Percentiles rank a stretch among this genome's conserved stretches.
Conservation (phyloP, 2,797 vertebrate species). For the Rhincodon typus region DNA sequence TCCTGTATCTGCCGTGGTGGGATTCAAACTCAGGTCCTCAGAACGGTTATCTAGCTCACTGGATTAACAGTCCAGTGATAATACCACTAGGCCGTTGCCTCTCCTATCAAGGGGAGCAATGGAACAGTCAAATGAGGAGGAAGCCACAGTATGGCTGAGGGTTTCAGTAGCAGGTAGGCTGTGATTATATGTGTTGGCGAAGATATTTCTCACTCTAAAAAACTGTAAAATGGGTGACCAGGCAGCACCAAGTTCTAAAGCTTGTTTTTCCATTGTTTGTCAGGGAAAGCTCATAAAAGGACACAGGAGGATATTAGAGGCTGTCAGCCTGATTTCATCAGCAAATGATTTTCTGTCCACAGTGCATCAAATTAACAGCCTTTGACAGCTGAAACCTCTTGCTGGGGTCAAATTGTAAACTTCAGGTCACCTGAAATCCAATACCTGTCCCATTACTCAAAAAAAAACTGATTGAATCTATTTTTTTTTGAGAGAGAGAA, state of each 20-base stretch:
- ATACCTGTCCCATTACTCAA: slow-evolving; percentile 57
- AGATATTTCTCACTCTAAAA: background rate
- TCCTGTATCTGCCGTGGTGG: background rate
- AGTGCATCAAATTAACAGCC: slow-evolving; percentile 51
- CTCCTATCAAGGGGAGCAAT: background rate
- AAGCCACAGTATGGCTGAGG: background rate
- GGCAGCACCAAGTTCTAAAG: slow-evolving; percentile 57
- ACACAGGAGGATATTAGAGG: slow-evolving; percentile 70
- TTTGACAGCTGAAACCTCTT: slow-evolving; percentile 48
- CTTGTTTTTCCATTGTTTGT: slow-evolving; percentile 60
- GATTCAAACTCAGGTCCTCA: background rate
- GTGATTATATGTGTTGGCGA: background rate
- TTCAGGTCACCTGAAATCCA: slow-evolving; percentile 65
- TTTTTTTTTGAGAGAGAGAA: background rate
- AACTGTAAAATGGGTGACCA: background rate
- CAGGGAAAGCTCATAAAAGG: slow-evolving; percentile 60
- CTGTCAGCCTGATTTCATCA: slow-evolving; percentile 67
- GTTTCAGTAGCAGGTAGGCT: background rate
- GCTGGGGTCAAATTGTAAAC: slow-evolving; percentile 46
- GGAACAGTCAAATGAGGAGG: background rate
- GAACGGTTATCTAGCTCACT: background rate
- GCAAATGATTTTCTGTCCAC: slow-evolving; percentile 55
- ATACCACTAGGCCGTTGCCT: background rate
- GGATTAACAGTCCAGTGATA: background rate
- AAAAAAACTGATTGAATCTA: background rate